Evolutionary conservation across 2,888 invertebrate genomes (phyloP).

Genomic region (Acleris literana): DNA sequence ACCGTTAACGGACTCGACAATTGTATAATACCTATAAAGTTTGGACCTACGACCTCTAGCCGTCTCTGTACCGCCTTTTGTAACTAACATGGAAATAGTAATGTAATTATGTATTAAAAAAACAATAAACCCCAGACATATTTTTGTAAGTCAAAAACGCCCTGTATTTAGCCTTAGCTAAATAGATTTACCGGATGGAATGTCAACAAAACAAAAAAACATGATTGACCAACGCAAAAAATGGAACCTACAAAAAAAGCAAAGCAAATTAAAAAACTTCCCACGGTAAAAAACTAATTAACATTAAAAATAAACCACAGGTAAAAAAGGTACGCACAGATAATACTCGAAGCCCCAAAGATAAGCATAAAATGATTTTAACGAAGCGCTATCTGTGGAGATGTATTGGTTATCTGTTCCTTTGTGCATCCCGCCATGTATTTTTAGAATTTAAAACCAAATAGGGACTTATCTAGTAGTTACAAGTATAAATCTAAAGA

Average conservation of each 20-base stretch:
- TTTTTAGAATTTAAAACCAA: conserved; percentile 24
- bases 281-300: conserved; percentile 24
- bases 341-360: conserved; percentile 17
- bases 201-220: conserved; percentile 7
- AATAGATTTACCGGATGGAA: background rate
- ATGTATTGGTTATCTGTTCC: conserved; percentile 23
- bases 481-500: too few species aligned
- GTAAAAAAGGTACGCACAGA: conserved; percentile 22
- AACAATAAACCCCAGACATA: too few species aligned
- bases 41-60: too few species aligned
- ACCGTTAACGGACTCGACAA: too few species aligned
- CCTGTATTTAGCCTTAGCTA: too few species aligned
- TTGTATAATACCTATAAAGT: too few species aligned
- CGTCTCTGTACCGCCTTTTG: too few species aligned
- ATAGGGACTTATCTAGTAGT: background rate
- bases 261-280: conserved; percentile 14
- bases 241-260: conserved; percentile 1
- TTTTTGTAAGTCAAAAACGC: too few species aligned
- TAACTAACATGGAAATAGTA: too few species aligned
- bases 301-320: conserved; percentile 26
- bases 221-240: conserved; percentile 5
- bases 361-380: conserved; percentile 35
- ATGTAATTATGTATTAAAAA: too few species aligned
- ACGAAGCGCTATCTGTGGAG: conserved; percentile 30
- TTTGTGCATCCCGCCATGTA: conserved; percentile 20